Conservation (phyloP, 1,140 invertebrate species). For the Drosophila sulfurigaster region DNA sequence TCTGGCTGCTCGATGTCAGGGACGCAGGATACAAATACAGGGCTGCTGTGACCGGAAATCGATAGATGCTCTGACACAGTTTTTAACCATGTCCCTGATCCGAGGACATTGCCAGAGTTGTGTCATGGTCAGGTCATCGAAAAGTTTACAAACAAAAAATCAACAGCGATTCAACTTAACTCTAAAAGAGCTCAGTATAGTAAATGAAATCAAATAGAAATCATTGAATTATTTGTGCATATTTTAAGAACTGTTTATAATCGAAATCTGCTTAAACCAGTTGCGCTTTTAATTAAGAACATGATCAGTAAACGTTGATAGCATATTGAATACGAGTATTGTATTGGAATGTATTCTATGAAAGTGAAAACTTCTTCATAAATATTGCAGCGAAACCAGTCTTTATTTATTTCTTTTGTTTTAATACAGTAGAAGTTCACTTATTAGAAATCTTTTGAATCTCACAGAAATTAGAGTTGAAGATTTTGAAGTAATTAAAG, state of each 20-base stretch:
- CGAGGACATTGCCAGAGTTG: conserved; percentile 5
- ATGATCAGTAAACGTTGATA: background rate
- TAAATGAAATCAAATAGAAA: background rate
- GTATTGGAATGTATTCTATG: no score
- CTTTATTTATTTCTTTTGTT: no score
- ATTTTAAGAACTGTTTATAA: no score
- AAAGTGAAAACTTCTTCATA: no score
- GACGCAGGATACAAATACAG: background rate
- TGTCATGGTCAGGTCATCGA: conserved; percentile 43
- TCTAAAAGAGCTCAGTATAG: background rate
- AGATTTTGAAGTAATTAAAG: no score
- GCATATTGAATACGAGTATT: no score
- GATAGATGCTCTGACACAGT: conserved; percentile 25
- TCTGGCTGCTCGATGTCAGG: conserved; percentile 25
- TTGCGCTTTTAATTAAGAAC: background rate
- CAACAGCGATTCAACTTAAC: background rate
- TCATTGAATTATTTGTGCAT: background rate
- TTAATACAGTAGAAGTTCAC: no score
- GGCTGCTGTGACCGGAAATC: conserved; percentile 3
- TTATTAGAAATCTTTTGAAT: no score
- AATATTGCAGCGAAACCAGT: no score
- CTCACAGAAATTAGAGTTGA: no score
- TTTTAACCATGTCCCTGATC: background rate
- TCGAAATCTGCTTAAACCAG: no score
- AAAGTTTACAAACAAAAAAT: no score